These are phyloP conservation scores for Smittia aterrima DNA, from an alignment of 2,888 invertebrate species.

Conservation along the genomic window DNA sequence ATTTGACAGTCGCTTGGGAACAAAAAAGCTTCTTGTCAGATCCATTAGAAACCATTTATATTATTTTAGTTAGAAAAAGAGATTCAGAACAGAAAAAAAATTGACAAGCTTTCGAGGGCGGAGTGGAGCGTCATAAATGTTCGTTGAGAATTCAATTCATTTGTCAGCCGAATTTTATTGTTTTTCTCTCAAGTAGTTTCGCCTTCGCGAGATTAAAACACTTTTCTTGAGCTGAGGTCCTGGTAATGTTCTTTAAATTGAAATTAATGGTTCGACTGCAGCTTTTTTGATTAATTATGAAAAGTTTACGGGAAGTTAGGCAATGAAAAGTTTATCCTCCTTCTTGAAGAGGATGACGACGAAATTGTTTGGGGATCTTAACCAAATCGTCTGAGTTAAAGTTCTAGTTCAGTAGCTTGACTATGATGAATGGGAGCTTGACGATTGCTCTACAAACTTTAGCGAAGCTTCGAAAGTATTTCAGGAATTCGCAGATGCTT, in stretches of 20 bases:
- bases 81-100: neutral
- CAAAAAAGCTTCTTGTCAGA: neutral
- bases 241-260: neutral
- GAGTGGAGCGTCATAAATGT: neutral
- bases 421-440: too few relatives aligned
- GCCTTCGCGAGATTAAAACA: neutral
- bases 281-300: neutral
- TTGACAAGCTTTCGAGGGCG: neutral
- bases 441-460: too few relatives aligned
- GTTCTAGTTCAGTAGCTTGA: too few relatives aligned
- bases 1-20: too few relatives aligned
- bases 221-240: neutral
- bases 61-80: neutral
- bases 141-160: neutral
- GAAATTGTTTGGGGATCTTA: too few relatives aligned
- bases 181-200: neutral
- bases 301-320: too few relatives aligned
- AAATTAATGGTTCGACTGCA: neutral
- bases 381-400: too few relatives aligned
- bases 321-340: too few relatives aligned
- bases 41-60: neutral
- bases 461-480: too few relatives aligned
- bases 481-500: too few relatives aligned
- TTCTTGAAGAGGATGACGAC: too few relatives aligned
- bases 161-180: neutral